These are phyloP conservation scores for Ophion obscuratus DNA, from an alignment of 2,888 invertebrate genomes.

Conservation along the genomic window DNA sequence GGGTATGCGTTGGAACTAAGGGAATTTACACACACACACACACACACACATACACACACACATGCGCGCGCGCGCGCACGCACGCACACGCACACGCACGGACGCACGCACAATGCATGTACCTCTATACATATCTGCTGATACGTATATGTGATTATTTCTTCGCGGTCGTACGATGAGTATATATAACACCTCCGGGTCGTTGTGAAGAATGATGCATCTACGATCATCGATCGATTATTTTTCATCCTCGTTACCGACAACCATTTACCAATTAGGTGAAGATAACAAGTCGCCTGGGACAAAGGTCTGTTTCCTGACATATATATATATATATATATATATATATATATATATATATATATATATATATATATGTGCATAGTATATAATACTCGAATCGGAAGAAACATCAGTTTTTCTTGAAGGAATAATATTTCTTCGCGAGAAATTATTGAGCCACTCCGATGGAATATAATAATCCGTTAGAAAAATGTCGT, in stretches of 20 bases:
- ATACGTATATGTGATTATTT: constrained; percentile 9
- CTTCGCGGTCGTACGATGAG: constrained; percentile 3
- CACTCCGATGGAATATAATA: constrained; percentile 10
- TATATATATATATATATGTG: not conserved
- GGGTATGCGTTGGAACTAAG: too few species aligned
- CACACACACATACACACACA: too few species aligned
- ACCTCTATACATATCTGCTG: too few species aligned
- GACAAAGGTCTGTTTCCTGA: constrained; percentile 3
- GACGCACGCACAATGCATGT: too few species aligned
- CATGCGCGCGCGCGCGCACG: too few species aligned
- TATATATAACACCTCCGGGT: constrained; percentile 11
- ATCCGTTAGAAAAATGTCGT: constrained; percentile 40
- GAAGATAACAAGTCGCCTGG: constrained; percentile 29
- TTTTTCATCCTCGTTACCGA: constrained; percentile 31
- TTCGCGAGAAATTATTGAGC: constrained; percentile 23
- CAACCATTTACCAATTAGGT: constrained; percentile 52
- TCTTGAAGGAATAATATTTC: constrained; percentile 22
- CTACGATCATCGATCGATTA: constrained; percentile 53
- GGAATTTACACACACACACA: too few species aligned
- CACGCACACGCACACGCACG: too few species aligned
- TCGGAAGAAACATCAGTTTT: constrained; percentile 6
- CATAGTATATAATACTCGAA: not conserved
- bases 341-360: not conserved
- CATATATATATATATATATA: not conserved
- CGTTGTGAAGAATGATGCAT: constrained; percentile 55